phyloP scores from a whole-genome alignment of 1,140 invertebrate species.

The Leptonema lineaticorne region DNA sequence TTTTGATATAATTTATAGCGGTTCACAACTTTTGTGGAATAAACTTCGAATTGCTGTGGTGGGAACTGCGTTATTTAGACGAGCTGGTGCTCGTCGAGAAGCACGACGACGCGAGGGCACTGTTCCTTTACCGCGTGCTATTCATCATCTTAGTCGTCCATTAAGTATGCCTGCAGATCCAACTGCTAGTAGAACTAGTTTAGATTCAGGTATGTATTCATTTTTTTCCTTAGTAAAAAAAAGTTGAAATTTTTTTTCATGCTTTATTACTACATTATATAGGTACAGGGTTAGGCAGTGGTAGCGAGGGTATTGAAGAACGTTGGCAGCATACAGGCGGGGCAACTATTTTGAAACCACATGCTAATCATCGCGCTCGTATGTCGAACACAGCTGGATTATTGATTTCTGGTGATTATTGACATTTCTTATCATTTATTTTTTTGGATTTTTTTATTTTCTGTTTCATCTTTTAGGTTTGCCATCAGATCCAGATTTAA shows the following conservation, averaged over 20 bases:
- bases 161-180: constrained; percentile 45
- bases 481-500: constrained; percentile 54
- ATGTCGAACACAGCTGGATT: constrained; percentile 51
- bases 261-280: not conserved
- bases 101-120: constrained; percentile 42
- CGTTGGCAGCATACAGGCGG: constrained; percentile 21
- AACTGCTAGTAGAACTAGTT: constrained; percentile 49
- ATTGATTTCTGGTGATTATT: constrained; percentile 51
- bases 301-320: constrained; percentile 31
- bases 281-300: constrained; percentile 45
- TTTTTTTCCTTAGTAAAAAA: too few species aligned
- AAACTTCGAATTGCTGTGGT: constrained; percentile 90
- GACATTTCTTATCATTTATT: not conserved
- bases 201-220: constrained; percentile 49
- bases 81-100: constrained; percentile 61
- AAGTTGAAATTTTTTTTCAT: not conserved
- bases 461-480: constrained; percentile 44
- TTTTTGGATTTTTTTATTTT: not conserved
- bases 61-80: constrained; percentile 83
- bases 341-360: constrained; percentile 28
- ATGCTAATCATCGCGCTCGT: constrained; percentile 44
- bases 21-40: constrained; percentile 86
- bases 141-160: constrained; percentile 22
- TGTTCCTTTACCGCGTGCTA: constrained; percentile 7
- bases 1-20: constrained; percentile 44